Base-by-base conservation (phyloP, 2,888 invertebrate genomes). In the Linnaemya tessellans region DNA sequence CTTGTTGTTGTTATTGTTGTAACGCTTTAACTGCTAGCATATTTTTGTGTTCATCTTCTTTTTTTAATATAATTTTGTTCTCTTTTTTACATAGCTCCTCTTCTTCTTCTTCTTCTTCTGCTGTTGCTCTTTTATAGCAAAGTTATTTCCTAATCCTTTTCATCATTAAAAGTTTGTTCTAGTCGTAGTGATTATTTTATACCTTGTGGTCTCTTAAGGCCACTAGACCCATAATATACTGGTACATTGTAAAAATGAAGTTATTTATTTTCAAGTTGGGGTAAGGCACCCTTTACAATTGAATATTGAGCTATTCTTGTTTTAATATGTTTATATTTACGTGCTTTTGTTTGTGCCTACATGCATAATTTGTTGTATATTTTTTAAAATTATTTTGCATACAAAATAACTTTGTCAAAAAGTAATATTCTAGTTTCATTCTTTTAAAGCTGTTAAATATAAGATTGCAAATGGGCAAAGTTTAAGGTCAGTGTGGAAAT, bases 61-160 rank as follows among this genome's bases (percentile, higher is more conserved):
- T 58, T 51, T 25, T 13, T 7, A 10, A 58, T 38, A 15, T n/a
- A 2, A 9, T 15, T 41, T 20, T 46, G 25, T 51, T 22, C 22
- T 64, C 18, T 46, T 46, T 25, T 11, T 49, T 11, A 3, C 51
- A 0, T 22, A 22, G 13, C 10, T 38, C 22, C 1, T 18, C 41
- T 54, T 73, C 1, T 15, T 51, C 11, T 58, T 20, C 18, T 10
- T n/a, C n/a, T n/a, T n/a, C n/a, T n/a, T n/a, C n/a, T n/a, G n/a
- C n/a, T n/a, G n/a, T n/a, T n/a, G n/a, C n/a, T n/a, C n/a, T n/a
- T 65, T 0, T 65, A 11, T 73, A 51, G 11, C 7, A 43, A 68
- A 81, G 75, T 70, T 30, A 73, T 73, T 73, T 83, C 13, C 54
- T 74, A 78, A 73, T 78, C 54, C 67, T 35, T 78, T 73, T 73